These are phyloP conservation scores for Cloeon dipterum DNA, from an alignment of 2,888 invertebrate species.

Conservation along the genomic window DNA sequence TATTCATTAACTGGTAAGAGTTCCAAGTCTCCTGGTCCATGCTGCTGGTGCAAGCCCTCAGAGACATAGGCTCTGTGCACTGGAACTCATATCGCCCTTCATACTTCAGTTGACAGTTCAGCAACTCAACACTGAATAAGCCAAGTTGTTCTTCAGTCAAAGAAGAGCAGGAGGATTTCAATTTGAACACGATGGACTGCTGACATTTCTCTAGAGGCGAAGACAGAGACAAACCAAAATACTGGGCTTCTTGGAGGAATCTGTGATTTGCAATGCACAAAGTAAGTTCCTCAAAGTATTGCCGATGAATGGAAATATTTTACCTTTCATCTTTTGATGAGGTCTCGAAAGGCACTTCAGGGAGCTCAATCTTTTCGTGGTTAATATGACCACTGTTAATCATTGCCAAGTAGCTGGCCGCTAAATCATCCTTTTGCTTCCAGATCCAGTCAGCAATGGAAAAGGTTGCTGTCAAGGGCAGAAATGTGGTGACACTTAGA, in stretches of 20 bases:
- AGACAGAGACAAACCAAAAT: background rate
- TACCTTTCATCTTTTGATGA: no score
- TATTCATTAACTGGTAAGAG: constrained; percentile 40
- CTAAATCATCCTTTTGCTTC: no score
- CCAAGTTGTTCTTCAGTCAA: constrained; percentile 39
- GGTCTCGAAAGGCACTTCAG: no score
- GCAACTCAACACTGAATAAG: constrained; percentile 36
- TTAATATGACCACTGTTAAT: no score
- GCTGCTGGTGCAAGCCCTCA: constrained; percentile 33
- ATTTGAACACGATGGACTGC: background rate
- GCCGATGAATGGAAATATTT: no score
- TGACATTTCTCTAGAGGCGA: background rate
- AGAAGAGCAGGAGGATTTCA: constrained; percentile 29
- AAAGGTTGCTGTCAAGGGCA: no score
- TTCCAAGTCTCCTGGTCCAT: constrained; percentile 46
- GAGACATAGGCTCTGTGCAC: constrained; percentile 33
- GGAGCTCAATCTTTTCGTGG: no score
- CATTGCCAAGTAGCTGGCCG: no score
- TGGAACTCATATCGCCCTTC: constrained; percentile 33
- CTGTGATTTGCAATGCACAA: no score
- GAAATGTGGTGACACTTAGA: no score
- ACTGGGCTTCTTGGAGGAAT: constrained; percentile 1
- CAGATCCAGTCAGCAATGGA: no score
- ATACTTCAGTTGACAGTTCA: constrained; percentile 39
- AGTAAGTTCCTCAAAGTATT: no score